Conservation (phyloP, 2,113 vertebrate genomes). For the Vicugna pacos region DNA sequence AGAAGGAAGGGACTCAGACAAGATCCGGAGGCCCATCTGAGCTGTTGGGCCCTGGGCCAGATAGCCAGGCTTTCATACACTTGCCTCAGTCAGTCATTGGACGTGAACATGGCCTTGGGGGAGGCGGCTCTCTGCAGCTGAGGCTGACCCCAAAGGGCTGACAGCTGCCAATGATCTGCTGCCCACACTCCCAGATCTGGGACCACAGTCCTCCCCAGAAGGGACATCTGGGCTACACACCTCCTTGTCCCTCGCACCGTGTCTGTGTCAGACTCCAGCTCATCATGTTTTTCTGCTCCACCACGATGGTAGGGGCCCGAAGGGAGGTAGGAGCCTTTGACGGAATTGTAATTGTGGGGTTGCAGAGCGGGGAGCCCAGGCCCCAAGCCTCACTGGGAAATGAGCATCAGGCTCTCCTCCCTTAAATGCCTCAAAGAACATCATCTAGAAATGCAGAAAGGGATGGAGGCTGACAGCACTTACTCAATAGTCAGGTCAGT, state of each 20-base stretch:
- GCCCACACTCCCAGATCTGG: not conserved
- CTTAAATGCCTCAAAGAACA: not conserved
- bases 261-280: not conserved
- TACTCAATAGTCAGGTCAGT: not conserved
- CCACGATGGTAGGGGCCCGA: rapidly evolving
- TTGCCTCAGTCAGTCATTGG: not conserved
- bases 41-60: not conserved
- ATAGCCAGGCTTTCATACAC: not conserved
- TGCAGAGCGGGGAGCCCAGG: not conserved
- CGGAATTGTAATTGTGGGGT: too few relatives aligned
- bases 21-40: too few relatives aligned
- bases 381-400: not conserved
- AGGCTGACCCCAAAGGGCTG: not conserved
- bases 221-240: not conserved
- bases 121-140: not conserved
- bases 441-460: not conserved
- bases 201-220: not conserved
- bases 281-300: not conserved
- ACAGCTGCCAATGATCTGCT: not conserved
- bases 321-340: not conserved
- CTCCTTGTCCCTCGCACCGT: rapidly evolving
- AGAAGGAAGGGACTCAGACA: not conserved
- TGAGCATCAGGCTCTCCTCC: not conserved
- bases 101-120: not conserved
- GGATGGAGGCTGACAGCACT: not conserved